Evolutionary conservation across 2,113 vertebrate species (phyloP).

Genomic region (Talpa occidentalis): DNA sequence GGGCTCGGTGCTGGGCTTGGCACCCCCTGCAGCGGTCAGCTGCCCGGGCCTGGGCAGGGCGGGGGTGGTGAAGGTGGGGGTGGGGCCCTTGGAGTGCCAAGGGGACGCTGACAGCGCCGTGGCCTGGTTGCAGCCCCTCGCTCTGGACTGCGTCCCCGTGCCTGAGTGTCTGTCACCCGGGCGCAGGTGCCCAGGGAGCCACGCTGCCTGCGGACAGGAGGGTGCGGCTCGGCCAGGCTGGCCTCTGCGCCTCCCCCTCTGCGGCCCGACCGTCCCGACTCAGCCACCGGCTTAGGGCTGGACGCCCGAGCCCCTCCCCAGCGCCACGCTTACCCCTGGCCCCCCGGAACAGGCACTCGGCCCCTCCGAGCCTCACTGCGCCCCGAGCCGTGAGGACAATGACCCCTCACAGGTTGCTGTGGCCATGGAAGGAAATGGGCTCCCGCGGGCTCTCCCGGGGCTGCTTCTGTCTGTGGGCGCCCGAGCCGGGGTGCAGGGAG

Average conservation of each 20-base stretch:
- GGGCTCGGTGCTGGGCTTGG: background rate
- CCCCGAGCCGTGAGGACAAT: background rate
- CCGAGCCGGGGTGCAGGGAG: no score
- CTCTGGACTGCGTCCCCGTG: background rate
- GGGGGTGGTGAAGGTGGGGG: background rate
- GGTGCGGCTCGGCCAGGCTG: background rate
- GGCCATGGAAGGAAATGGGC: background rate
- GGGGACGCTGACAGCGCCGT: no score
- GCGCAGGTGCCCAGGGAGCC: no score
- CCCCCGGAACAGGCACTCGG: background rate
- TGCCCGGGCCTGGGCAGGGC: background rate
- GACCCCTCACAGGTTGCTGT: fast-evolving
- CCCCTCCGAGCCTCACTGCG: background rate
- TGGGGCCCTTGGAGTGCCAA: background rate
- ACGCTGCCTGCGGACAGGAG: no score
- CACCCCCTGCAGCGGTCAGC: fast-evolving
- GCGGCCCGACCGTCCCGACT: no score
- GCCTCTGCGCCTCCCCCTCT: background rate
- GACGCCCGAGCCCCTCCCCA: background rate
- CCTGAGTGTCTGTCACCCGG: background rate
- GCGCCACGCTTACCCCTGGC: fast-evolving
- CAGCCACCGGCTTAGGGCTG: background rate
- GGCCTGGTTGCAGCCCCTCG: no score
- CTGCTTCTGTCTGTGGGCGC: background rate
- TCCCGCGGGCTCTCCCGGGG: background rate